These are phyloP conservation scores for Todiramphus chloris DNA, from an alignment of 2,113 vertebrate species.

Conservation along the genomic window DNA sequence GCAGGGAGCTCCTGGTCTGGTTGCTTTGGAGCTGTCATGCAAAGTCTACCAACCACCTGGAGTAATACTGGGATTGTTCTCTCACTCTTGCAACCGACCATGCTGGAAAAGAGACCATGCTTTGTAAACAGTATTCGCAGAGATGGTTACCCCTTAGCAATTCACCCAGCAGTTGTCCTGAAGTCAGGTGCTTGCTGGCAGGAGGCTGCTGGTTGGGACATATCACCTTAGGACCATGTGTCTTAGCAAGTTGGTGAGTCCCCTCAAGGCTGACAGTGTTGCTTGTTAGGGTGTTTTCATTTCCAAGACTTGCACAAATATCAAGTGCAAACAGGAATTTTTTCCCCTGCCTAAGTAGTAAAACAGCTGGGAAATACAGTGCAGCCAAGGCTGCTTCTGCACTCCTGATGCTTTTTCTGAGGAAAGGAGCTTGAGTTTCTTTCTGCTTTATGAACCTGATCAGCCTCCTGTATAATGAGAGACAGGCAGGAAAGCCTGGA, in stretches of 20 bases:
- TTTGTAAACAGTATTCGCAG: background rate
- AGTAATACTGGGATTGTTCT: background rate
- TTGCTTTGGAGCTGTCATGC: background rate
- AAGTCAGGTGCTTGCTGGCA: background rate
- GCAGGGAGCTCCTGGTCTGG: background rate
- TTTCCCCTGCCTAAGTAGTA: background rate
- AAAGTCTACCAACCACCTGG: background rate
- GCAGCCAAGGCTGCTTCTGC: background rate
- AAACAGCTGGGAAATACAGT: background rate
- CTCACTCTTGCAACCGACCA: background rate
- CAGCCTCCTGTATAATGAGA: background rate
- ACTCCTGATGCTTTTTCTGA: background rate
- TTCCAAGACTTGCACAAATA: rapidly evolving
- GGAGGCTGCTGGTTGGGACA: background rate
- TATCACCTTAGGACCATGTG: background rate
- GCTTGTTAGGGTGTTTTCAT: background rate
- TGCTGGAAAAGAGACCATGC: background rate
- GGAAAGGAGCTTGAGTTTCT: background rate
- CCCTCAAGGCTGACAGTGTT: background rate
- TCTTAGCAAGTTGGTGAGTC: background rate
- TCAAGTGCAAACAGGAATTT: background rate
- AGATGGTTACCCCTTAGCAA: background rate
- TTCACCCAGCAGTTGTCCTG: background rate
- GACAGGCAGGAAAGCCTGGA: background rate
- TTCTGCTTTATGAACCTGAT: background rate